Evolutionary conservation across 2,113 vertebrate species (phyloP), one percentile per base, ranked within the genome.

Genomic region (Paraplagusia blochii): DNA sequence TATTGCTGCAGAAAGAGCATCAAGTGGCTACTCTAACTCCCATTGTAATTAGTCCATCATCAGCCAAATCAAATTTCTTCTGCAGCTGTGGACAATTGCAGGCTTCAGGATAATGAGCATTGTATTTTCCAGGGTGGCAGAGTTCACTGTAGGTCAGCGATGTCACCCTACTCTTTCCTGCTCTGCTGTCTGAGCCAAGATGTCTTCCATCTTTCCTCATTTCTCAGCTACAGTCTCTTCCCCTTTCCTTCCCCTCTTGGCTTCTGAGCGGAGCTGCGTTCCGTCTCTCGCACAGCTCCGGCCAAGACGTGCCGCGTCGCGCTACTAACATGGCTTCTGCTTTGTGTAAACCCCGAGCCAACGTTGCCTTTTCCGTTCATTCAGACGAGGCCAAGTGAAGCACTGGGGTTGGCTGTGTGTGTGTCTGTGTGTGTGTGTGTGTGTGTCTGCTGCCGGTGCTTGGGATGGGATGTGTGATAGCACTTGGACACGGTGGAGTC

Each of bases 351-450:
- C 60, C 35, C 17, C 11, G 16, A 71, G 76, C 69, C 74, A 69
- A 77, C 60, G 63, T 59, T 29, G 38, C 54, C 3, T 39, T 72
- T 88, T 88, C 83, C 81, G 75, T 56, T 84, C 59, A 81, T 85
- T 87, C 75, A 74, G 22, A 52, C 9, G 17, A 50, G 22, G 67
- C 56, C 66, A 74, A 63, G 53, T 64, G 59, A 70, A 61, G 69
- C 67, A 62, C 36, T 40, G 67, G 69, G 69, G 48, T 69, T 54
- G 61, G 15, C 44, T 36, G 56, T n/a, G n/a, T n/a, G n/a, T n/a
- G n/a, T n/a, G n/a, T n/a, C n/a, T n/a, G n/a, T n/a, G n/a, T n/a
- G n/a, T n/a, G n/a, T n/a, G n/a, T n/a, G n/a, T n/a, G n/a, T 1
- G 35, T 76, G 61, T 51, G 66, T 69, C 56, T 68, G 63, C 11